These are phyloP conservation scores for Muscidifurax raptorellus DNA, from an alignment of 1,140 invertebrate species.

Conservation along the genomic window DNA sequence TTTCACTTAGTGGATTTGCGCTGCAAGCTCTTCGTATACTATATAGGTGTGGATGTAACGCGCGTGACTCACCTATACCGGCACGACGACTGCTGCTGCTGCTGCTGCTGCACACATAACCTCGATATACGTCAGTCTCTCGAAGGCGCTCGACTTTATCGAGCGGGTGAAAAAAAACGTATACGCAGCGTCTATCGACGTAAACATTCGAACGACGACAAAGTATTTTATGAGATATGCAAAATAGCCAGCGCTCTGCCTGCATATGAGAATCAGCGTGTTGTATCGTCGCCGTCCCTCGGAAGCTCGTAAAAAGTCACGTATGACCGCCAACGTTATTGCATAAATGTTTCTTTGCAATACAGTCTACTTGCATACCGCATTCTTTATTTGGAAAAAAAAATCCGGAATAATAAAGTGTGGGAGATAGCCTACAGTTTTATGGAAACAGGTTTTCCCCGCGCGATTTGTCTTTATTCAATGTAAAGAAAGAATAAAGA, in stretches of 20 bases:
- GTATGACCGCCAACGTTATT: conserved; percentile 9
- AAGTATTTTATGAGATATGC: conserved; percentile 44
- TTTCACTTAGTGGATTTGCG: conserved; percentile 39
- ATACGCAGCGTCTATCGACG: conserved; percentile 23
- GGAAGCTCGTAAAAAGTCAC: conserved; percentile 39
- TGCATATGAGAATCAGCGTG: conserved; percentile 17
- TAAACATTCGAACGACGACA: conserved; percentile 29
- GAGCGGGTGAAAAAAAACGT: conserved; percentile 12
- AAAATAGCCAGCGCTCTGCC: conserved; percentile 4
- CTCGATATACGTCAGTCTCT: conserved; percentile 5
- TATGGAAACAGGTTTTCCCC: no score
- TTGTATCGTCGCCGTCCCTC: not conserved
- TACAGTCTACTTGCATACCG: not conserved
- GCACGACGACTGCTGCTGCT: not conserved
- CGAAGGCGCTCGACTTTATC: conserved; percentile 15
- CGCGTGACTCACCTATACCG: conserved; percentile 24
- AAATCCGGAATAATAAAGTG: not conserved
- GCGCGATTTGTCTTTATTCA: not conserved
- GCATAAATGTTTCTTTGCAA: not conserved
- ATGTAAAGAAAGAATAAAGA: no score
- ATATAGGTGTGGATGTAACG: not conserved
- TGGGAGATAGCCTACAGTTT: not conserved
- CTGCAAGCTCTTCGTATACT: not conserved
- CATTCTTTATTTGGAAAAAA: not conserved
- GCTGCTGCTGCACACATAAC: not conserved